Base-by-base conservation (phyloP, 35 echinoderm and acorn worm species). In the Lytechinus variegatus region DNA sequence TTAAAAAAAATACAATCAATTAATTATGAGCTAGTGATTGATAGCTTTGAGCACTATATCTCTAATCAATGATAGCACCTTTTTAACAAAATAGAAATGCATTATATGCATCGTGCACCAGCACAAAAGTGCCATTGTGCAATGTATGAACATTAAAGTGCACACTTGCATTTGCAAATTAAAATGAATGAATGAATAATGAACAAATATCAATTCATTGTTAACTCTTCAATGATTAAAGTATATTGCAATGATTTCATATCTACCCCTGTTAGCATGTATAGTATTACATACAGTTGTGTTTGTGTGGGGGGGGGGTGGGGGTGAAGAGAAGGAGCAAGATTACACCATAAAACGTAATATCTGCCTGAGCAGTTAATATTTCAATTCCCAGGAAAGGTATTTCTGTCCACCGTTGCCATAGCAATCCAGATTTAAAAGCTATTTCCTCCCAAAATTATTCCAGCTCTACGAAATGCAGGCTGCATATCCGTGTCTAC, bases 371-470 rank as follows among this genome's bases (percentile, higher is more conserved):
- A 79, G 66, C 66, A 79, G 19, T 79, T n/a, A 79, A 79, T 24
- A 16, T 79, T 79, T 79, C 66, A 4, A 79, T 79, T n/a, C 66
- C 14, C 19, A 14, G 4, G 66, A 79, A 79, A 79, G n/a, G 19
- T 4, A 8, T 5, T 79, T 79, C 66, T 24, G n/a, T 79, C 19
- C 66, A n/a, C 66, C 66, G 19, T 79, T 79, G 66, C 19, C 66
- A 79, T 79, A 79, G 66, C 66, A 79, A 79, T 24, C 66, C 66
- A 79, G 66, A 79, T 79, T 79, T 79, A 79, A 79, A 79, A 79
- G 66, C 66, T 79, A 79, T 79, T 79, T 79, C 21, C 66, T 4
- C 66, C 19, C 19, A n/a, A 79, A n/a, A 16, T 66, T 10, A 66
- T 72, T 72, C n/a, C 61, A 21, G 19, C 19, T 13, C 61, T 21